Conservation (phyloP, 2,113 vertebrate genomes). For the Elaphurus davidianus region DNA sequence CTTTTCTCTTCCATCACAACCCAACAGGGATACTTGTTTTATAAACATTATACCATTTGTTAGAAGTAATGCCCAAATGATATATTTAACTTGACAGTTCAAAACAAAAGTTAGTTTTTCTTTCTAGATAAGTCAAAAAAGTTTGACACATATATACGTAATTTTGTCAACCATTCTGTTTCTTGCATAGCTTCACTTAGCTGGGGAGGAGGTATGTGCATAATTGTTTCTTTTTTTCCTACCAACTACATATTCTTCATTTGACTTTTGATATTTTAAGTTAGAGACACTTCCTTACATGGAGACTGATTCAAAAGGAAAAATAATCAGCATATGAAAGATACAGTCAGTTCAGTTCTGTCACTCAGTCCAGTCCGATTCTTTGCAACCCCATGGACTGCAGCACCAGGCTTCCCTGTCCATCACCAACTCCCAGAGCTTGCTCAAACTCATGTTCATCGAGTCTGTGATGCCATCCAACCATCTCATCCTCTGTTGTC, state of each 20-base stretch:
- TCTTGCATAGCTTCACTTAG: not conserved
- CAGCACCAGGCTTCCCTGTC: not conserved
- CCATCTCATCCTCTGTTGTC: not conserved
- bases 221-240: not conserved
- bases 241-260: not conserved
- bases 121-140: not conserved
- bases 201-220: not conserved
- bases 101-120: not conserved
- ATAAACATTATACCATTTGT: not conserved
- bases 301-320: not conserved
- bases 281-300: not conserved
- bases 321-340: not conserved
- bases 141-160: not conserved
- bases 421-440: not conserved
- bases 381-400: not conserved
- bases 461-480: not conserved
- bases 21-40: not conserved
- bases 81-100: not conserved
- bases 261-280: not conserved
- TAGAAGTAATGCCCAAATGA: not conserved
- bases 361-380: not conserved
- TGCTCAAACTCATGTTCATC: not conserved
- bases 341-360: not conserved
- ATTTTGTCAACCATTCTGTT: not conserved
- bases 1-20: rapidly evolving